A percentile compares a stretch with the other conserved stretches of the same genome.
Conservation (phyloP, 30 jellyfish, hydroid and myxozoan genomes). For the Aurelia sp. region DNA sequence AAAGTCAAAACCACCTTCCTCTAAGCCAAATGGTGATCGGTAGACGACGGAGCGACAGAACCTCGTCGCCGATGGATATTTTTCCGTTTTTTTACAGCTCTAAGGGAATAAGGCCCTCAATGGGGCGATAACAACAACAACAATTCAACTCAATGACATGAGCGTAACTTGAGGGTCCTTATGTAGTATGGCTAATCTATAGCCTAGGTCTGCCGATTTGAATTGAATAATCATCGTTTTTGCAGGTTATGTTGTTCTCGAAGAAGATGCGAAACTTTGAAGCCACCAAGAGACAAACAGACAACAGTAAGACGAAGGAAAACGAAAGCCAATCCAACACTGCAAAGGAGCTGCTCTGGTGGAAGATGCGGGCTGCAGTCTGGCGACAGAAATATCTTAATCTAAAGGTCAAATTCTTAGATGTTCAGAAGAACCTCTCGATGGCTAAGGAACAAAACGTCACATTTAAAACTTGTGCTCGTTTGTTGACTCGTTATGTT, state of each 20-base stretch:
- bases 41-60: too few relatives aligned
- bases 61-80: too few relatives aligned
- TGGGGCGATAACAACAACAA: too few relatives aligned
- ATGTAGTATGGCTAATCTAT: too few relatives aligned
- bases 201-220: background rate
- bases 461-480: slow-evolving; percentile 63
- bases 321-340: slow-evolving; percentile 6
- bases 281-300: background rate
- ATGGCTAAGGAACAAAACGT: slow-evolving; percentile 3
- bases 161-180: too few relatives aligned
- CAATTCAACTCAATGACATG: too few relatives aligned
- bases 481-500: slow-evolving; percentile 42
- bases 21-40: too few relatives aligned
- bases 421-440: slow-evolving; percentile 9
- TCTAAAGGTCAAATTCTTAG: slow-evolving; percentile 39
- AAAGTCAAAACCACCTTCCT: too few relatives aligned
- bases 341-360: slow-evolving; percentile 60
- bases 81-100: too few relatives aligned
- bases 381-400: slow-evolving; percentile 70
- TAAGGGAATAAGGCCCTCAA: too few relatives aligned
- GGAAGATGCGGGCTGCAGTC: slow-evolving; percentile 67
- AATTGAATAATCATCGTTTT: background rate
- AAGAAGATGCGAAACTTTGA: slow-evolving; percentile 22
- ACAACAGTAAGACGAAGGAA: background rate
- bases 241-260: slow-evolving; percentile 45